Conservation (phyloP, 2,888 invertebrate genomes). For the Leucozona laternaria region DNA sequence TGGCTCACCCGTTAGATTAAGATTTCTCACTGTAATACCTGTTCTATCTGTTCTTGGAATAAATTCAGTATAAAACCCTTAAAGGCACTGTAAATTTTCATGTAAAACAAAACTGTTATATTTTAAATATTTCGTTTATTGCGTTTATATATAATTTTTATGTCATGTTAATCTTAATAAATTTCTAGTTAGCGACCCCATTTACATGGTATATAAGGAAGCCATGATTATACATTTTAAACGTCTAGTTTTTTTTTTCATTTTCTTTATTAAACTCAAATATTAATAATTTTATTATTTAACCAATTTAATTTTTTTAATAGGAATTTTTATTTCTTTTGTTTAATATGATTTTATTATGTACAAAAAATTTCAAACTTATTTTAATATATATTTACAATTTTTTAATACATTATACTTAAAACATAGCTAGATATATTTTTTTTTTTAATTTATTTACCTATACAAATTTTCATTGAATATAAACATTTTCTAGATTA, state of each 20-base stretch:
- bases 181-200: slow-evolving; percentile 60
- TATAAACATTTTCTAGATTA: slow-evolving; percentile 1
- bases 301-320: slow-evolving; percentile 31
- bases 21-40: no score
- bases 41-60: no score
- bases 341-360: slow-evolving; percentile 24
- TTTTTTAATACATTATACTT: background rate
- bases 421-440: background rate
- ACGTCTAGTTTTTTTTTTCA: slow-evolving; percentile 21
- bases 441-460: background rate
- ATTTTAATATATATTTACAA: slow-evolving; percentile 19
- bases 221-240: slow-evolving; percentile 54
- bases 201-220: slow-evolving; percentile 75
- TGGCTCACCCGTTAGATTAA: no score
- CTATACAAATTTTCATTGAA: slow-evolving; percentile 5
- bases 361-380: slow-evolving; percentile 38
- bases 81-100: no score
- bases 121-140: background rate
- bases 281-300: slow-evolving; percentile 8
- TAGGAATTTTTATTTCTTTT: slow-evolving; percentile 49
- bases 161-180: slow-evolving; percentile 38
- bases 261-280: slow-evolving; percentile 41
- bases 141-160: slow-evolving; percentile 10
- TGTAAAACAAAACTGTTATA: no score
- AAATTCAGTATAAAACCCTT: no score